Evolutionary conservation across 2,888 invertebrate genomes (phyloP).

Genomic region (Glomeris marginata): DNA sequence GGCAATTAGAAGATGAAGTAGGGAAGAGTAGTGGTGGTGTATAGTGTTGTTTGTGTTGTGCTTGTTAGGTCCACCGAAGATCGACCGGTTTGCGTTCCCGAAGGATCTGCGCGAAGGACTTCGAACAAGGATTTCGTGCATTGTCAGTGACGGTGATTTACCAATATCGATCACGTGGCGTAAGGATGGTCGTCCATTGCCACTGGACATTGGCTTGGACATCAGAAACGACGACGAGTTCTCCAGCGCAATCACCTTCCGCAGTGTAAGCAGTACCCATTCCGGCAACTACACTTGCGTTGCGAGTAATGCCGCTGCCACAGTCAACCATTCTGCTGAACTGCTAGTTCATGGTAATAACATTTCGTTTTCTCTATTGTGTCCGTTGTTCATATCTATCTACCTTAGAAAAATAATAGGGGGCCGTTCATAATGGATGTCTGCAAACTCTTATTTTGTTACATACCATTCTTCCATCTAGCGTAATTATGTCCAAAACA

Average conservation of each 20-base stretch:
- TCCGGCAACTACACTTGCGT: constrained; percentile 45
- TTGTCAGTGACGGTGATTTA: constrained; percentile 62
- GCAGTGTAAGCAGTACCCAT: constrained; percentile 12
- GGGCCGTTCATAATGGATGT: no score
- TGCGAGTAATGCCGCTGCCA: constrained; percentile 54
- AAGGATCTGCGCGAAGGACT: constrained; percentile 59
- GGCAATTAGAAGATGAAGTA: no score
- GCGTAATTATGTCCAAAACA: no score
- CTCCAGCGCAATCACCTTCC: constrained; percentile 10
- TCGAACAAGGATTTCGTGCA: constrained; percentile 65
- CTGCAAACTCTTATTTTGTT: no score
- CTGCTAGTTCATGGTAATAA: constrained; percentile 57
- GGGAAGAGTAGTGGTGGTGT: no score
- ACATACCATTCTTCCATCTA: no score
- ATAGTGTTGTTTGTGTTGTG: no score
- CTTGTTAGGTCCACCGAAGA: constrained; percentile 47
- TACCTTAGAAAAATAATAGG: no score
- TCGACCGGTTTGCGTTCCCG: constrained; percentile 62
- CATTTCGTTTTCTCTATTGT: not conserved
- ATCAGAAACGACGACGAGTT: constrained; percentile 6
- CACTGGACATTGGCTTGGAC: constrained; percentile 3
- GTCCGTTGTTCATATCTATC: no score
- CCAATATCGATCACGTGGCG: constrained; percentile 66
- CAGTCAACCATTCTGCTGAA: constrained; percentile 55
- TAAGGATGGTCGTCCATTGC: constrained; percentile 54